Conservation (phyloP, 2,797 vertebrate genomes). For the Mallotus villosus region DNA sequence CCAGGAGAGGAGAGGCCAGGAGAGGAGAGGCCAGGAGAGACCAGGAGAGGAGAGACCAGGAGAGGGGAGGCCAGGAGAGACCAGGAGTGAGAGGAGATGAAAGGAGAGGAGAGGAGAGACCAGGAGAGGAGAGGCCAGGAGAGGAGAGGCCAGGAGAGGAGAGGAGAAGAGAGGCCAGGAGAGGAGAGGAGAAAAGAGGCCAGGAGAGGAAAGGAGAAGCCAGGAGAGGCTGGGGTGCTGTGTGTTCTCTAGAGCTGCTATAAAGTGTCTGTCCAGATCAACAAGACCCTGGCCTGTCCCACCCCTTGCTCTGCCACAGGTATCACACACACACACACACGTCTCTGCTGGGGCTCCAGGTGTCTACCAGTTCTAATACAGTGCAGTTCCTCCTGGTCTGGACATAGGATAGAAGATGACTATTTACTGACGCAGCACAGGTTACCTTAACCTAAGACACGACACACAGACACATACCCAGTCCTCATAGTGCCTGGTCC, state of each 20-base stretch:
- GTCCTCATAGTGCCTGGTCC: slow-evolving; percentile 96
- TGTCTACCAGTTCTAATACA: neutral
- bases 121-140: neutral
- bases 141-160: no score
- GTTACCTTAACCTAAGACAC: neutral
- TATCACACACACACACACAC: neutral
- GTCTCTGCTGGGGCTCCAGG: no score
- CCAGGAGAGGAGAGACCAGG: neutral
- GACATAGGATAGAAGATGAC: neutral
- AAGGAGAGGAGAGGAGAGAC: neutral
- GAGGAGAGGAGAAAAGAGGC: neutral
- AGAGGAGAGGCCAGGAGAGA: neutral
- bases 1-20: neutral
- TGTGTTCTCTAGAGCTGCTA: no score
- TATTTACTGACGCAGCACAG: neutral
- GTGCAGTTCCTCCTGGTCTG: neutral
- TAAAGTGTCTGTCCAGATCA: no score
- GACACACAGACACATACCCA: slow-evolving; percentile 78
- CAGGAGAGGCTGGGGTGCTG: neutral
- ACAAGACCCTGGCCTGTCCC: neutral
- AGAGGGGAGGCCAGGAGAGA: neutral
- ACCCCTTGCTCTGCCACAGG: neutral
- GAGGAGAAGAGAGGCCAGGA: neutral
- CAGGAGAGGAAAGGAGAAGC: neutral
- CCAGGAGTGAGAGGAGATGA: no score